Percentiles rank a stretch among this genome's conserved stretches.
These are phyloP conservation scores for Cheilosia scutellata DNA, from an alignment of 2,888 invertebrate genomes.

Conservation along the genomic window DNA sequence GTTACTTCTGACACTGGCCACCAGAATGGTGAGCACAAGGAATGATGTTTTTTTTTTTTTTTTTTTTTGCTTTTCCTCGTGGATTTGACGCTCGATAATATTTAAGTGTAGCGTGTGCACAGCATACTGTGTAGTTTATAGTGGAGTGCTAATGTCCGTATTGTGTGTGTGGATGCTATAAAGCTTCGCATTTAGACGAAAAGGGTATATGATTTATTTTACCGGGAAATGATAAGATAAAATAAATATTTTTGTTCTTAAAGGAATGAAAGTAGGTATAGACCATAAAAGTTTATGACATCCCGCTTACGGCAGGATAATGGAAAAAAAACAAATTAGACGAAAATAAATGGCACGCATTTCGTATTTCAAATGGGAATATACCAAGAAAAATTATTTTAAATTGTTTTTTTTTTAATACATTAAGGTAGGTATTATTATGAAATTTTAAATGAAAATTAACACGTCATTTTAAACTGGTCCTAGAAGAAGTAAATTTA, in stretches of 20 bases:
- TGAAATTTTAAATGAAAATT: too few relatives aligned
- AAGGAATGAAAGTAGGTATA: conserved; percentile 23
- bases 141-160: conserved; percentile 72
- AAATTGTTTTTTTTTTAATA: too few relatives aligned
- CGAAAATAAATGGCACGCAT: background rate
- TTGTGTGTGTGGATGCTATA: conserved; percentile 73
- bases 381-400: too few relatives aligned
- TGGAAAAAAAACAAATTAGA: conserved; percentile 17
- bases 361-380: too few relatives aligned
- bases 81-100: conserved; percentile 55
- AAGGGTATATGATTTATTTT: conserved; percentile 72
- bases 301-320: conserved; percentile 2
- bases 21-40: conserved; percentile 6
- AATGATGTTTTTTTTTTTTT: conserved; percentile 31
- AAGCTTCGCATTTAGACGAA: conserved; percentile 45
- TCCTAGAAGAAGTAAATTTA: too few relatives aligned
- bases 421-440: background rate
- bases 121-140: background rate
- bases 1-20: conserved; percentile 42
- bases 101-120: conserved; percentile 62
- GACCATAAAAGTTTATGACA: conserved; percentile 34
- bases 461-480: too few relatives aligned
- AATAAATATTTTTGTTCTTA: conserved; percentile 43
- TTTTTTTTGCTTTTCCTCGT: too few relatives aligned
- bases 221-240: conserved; percentile 61